These are phyloP conservation scores for Centropyge bicolor DNA, from an alignment of 2,797 vertebrate species.

Conservation along the genomic window DNA sequence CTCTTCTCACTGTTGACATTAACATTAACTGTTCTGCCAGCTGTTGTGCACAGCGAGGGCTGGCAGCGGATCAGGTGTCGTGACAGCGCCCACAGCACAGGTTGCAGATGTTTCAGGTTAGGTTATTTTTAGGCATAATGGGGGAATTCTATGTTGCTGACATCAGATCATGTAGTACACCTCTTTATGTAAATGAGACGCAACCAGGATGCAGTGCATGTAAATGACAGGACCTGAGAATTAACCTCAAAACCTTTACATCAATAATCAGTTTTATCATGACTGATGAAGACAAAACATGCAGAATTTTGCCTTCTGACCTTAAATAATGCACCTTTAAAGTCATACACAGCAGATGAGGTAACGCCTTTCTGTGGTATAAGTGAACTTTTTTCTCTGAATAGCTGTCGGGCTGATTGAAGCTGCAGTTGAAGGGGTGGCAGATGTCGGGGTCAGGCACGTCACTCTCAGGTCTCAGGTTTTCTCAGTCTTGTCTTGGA, in stretches of 20 bases:
- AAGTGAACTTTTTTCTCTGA: background rate
- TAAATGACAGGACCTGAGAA: background rate
- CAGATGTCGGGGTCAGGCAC: slow-evolving; percentile 23
- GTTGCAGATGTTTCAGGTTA: slow-evolving; percentile 44
- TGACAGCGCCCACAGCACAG: slow-evolving; percentile 23
- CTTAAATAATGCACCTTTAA: background rate
- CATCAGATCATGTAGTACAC: background rate
- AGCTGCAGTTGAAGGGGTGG: slow-evolving; percentile 1
- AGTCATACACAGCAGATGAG: background rate
- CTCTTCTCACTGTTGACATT: slow-evolving; percentile 15
- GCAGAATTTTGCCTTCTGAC: background rate
- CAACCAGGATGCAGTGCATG: background rate
- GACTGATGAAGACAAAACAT: background rate
- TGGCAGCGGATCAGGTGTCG: slow-evolving; percentile 33
- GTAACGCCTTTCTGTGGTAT: background rate
- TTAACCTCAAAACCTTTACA: background rate
- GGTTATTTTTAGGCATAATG: background rate
- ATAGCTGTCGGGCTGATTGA: background rate
- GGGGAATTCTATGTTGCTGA: background rate
- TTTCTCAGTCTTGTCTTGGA: background rate
- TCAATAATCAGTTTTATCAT: background rate
- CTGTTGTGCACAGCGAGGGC: slow-evolving; percentile 30
- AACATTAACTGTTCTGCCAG: slow-evolving; percentile 28
- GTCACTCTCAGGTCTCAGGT: background rate
- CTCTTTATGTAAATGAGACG: background rate